These are phyloP conservation scores for Holothuria leucospilota DNA, from an alignment of 53 echinoderm and acorn worm genomes.

Conservation along the genomic window DNA sequence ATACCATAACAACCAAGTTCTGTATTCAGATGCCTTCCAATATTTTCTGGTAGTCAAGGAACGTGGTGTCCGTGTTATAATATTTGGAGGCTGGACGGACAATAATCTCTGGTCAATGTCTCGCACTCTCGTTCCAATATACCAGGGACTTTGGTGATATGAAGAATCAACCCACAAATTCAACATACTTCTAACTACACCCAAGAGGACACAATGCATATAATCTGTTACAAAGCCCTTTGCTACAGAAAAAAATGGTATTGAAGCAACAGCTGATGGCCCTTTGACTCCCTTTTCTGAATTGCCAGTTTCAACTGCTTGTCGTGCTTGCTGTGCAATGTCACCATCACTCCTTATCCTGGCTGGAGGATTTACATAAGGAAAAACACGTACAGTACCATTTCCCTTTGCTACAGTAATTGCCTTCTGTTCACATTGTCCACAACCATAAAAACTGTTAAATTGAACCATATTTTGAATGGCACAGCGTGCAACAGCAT, in stretches of 20 bases:
- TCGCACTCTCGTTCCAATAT: slow-evolving; percentile 38
- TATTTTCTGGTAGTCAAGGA: slow-evolving; percentile 28
- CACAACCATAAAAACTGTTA: slow-evolving; percentile 68
- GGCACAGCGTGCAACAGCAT: slow-evolving; percentile 52
- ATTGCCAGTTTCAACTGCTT: neutral
- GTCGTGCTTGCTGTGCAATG: neutral
- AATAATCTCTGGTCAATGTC: slow-evolving; percentile 28
- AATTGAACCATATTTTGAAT: slow-evolving; percentile 59
- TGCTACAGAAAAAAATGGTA: slow-evolving; percentile 32
- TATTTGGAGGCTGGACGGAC: slow-evolving; percentile 9
- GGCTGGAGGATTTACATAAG: slow-evolving; percentile 38
- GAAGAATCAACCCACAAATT: slow-evolving; percentile 35
- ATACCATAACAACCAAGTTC: slow-evolving; percentile 36
- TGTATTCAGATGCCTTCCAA: slow-evolving; percentile 48
- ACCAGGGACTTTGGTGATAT: slow-evolving; percentile 32
- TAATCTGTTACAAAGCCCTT: slow-evolving; percentile 52
- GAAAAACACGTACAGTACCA: slow-evolving; percentile 46
- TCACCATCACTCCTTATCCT: slow-evolving; percentile 34
- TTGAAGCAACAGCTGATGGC: slow-evolving; percentile 17
- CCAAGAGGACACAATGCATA: slow-evolving; percentile 57
- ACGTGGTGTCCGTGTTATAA: slow-evolving; percentile 20
- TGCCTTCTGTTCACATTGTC: slow-evolving; percentile 54
- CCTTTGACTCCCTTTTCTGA: slow-evolving; percentile 41
- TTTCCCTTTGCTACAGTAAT: slow-evolving; percentile 52
- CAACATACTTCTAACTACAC: slow-evolving; percentile 43